Evolutionary conservation across 2,797 vertebrate species (phyloP), one percentile per base, ranked within the genome.

Genomic region (Myotis myotis): DNA sequence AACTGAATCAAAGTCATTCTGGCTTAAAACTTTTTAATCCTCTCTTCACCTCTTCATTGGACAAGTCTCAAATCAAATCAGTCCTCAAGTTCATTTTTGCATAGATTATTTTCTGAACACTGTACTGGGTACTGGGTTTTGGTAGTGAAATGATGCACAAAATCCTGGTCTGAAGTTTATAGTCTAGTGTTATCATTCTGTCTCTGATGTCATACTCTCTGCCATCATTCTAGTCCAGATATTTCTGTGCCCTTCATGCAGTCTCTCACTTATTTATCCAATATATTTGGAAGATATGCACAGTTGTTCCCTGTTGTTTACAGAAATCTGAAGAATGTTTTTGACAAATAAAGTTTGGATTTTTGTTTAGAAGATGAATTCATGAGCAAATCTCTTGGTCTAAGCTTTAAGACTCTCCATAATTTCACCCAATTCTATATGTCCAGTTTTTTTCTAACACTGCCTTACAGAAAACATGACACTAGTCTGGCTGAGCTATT

Each of bases 351-450:
- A 1, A 53, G 41, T 44, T 41, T 87, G 15, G 36, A 64, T 28
- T 38, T 84, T 28, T 38, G 83, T 84, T 84, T 55, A 76, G 23
- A 94, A 72, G 41, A 86, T 13, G 22, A 91, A 89, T 89, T 85
- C 41, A 33, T 22, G 19, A 93, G 25, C 8, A 91, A 89, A 49
- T 72, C 12, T 64, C 20, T 72, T 75, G 28, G 38, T 55, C 17
- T 93, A 30, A 80, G 20, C 25, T 47, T 72, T 1, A 17, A 71
- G 36, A 55, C 15, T 64, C 38, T 53, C 13, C n/a, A 71, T 94
- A 53, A 75, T 55, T 20, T 92, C n/a, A 88, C 8, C 12, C 7
- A 85, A 55, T 88, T 93, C 53, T 87, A 55, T 6, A 68, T 30
- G 30, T 17, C 13, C 8, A 79, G 70, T 57, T 83, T 83, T 74